Conservation (phyloP, 2,888 invertebrate species). For the Sipha maydis region DNA sequence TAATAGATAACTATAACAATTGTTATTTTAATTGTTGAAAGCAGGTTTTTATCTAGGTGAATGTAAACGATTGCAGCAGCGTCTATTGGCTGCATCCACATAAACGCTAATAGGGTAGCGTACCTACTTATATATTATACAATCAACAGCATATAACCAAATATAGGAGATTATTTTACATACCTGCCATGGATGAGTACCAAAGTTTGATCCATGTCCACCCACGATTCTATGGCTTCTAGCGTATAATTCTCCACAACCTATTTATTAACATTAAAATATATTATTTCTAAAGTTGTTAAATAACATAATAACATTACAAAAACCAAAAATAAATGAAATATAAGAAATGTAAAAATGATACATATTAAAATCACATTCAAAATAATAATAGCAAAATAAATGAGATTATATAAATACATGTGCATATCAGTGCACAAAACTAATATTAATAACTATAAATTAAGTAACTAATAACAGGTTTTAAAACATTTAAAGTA, state of each 20-base stretch:
- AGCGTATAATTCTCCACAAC: conserved; percentile 89
- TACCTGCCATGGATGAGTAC: conserved; percentile 91
- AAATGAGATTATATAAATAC: background rate
- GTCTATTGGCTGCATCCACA: too few relatives aligned
- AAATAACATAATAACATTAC: background rate
- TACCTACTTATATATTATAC: too few relatives aligned
- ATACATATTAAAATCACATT: background rate
- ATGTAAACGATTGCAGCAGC: too few relatives aligned
- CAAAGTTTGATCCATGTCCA: conserved; percentile 89
- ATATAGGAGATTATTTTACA: conserved; percentile 62
- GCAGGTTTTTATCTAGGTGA: too few relatives aligned
- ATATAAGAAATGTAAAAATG: background rate
- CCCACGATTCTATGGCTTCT: conserved; percentile 91
- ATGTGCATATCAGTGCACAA: background rate
- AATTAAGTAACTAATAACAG: background rate
- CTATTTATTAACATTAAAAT: conserved; percentile 68
- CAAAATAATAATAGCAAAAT: background rate
- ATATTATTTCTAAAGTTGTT: background rate
- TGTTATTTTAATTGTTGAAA: too few relatives aligned
- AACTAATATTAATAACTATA: too few relatives aligned
- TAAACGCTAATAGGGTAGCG: too few relatives aligned
- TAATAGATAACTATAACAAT: too few relatives aligned
- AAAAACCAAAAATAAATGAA: background rate
- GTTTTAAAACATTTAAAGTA: background rate
- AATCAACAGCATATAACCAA: too few relatives aligned